Percentiles rank a stretch among this genome's conserved stretches.
Evolutionary conservation across 2,888 invertebrate species (phyloP).

Genomic region (Kuschelorhynchus macadamiae): DNA sequence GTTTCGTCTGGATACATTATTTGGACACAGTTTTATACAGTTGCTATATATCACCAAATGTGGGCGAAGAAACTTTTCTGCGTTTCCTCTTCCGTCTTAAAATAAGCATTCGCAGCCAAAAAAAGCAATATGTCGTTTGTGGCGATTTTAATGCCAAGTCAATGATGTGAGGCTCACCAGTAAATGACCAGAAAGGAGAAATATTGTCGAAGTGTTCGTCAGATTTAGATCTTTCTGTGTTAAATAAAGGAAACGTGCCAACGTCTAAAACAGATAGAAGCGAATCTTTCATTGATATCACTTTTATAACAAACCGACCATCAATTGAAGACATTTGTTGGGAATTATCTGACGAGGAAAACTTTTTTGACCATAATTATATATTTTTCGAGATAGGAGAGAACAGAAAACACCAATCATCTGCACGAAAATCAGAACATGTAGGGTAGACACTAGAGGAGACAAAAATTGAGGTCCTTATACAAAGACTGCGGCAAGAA

Average conservation of each 20-base stretch:
- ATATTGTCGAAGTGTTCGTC: conserved; percentile 11
- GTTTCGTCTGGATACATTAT: too few relatives aligned
- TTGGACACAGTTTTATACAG: too few relatives aligned
- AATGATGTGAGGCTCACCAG: conserved; percentile 11
- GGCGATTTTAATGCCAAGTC: conserved; percentile 33
- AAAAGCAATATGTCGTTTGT: background rate
- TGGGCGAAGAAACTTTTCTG: too few relatives aligned
- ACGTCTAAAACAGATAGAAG: background rate
- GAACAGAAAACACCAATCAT: background rate
- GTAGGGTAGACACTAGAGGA: too few relatives aligned
- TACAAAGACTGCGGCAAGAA: background rate
- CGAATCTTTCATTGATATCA: background rate
- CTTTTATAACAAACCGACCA: background rate
- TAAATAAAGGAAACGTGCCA: background rate
- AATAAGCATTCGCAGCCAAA: background rate
- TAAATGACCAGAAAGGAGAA: conserved; percentile 11
- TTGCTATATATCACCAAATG: too few relatives aligned
- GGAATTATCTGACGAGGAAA: background rate
- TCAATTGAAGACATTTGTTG: background rate
- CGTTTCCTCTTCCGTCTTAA: too few relatives aligned
- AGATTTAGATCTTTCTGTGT: background rate
- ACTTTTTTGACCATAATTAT: background rate
- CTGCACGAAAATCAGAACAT: background rate
- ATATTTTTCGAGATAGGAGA: background rate
- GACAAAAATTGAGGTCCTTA: too few relatives aligned